phyloP scores from a whole-genome alignment of 1,140 invertebrate genomes.

The Drosophila littoralis region DNA sequence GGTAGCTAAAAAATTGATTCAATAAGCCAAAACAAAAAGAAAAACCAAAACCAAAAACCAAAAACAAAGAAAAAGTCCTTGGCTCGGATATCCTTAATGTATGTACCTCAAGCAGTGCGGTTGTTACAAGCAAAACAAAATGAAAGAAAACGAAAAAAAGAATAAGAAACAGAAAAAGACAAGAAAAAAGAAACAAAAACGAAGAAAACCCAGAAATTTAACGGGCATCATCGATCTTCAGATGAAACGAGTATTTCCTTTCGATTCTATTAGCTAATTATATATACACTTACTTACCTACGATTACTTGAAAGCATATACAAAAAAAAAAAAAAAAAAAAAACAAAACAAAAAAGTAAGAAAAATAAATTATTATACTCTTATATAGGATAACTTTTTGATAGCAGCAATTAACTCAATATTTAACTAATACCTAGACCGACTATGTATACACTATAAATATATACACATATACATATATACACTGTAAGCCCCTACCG shows the following conservation, averaged over 20 bases:
- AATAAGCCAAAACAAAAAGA: conserved; percentile 30
- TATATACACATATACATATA: neutral
- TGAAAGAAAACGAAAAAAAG: neutral
- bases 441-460: conserved; percentile 10
- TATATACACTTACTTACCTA: conserved; percentile 8
- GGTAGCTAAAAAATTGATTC: conserved; percentile 45
- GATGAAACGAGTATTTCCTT: conserved; percentile 46
- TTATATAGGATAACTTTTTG: conserved; percentile 35
- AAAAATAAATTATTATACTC: conserved; percentile 10
- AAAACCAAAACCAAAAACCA: no score
- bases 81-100: conserved; percentile 74
- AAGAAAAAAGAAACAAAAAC: neutral
- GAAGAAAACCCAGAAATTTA: conserved; percentile 6
- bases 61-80: conserved; percentile 5
- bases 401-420: conserved; percentile 41
- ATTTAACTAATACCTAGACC: conserved; percentile 11
- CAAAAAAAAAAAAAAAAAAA: neutral
- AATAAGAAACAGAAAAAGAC: neutral
- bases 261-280: conserved; percentile 60
- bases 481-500: neutral
- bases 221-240: conserved; percentile 8
- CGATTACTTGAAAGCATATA: conserved; percentile 11
- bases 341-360: neutral
- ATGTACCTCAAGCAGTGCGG: conserved; percentile 77
- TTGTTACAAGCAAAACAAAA: conserved; percentile 60